Conservation (phyloP, 2,888 invertebrate species). For the Pterobdella sp. region DNA sequence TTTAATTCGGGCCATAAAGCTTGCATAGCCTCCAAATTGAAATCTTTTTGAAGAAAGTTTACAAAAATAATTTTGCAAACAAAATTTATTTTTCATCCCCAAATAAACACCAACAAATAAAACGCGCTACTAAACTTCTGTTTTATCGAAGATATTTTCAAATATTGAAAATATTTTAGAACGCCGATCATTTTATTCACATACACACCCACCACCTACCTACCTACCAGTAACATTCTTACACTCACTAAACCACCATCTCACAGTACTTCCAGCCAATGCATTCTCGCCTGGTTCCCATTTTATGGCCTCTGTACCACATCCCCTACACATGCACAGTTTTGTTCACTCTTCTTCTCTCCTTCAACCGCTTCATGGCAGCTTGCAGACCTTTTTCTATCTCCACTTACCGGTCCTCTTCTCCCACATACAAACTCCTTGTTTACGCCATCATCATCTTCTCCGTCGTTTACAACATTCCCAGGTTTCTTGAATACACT, state of each 20-base stretch:
- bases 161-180: too few species aligned
- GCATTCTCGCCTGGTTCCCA: slow-evolving; percentile 36
- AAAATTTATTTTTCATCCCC: too few species aligned
- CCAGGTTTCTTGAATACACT: slow-evolving; percentile 40
- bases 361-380: slow-evolving; percentile 39
- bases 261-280: slow-evolving; percentile 28
- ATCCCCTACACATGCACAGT: slow-evolving; percentile 39
- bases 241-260: slow-evolving; percentile 27
- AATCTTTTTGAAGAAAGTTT: too few species aligned
- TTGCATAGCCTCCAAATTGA: too few species aligned
- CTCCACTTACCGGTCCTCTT: slow-evolving; percentile 28
- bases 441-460: slow-evolving; percentile 37
- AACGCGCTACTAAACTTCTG: too few species aligned
- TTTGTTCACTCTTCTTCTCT: slow-evolving; percentile 38
- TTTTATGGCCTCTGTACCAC: slow-evolving; percentile 38
- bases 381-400: slow-evolving; percentile 37
- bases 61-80: too few species aligned
- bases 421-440: slow-evolving; percentile 28
- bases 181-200: too few species aligned
- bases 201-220: slow-evolving; percentile 2
- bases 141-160: too few species aligned
- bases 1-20: too few species aligned
- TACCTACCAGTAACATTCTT: slow-evolving; percentile 9
- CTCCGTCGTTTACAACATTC: slow-evolving; percentile 40
- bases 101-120: too few species aligned